Evolutionary conservation across 2,797 vertebrate genomes (phyloP).

Genomic region (Falco novaeseelandiae): DNA sequence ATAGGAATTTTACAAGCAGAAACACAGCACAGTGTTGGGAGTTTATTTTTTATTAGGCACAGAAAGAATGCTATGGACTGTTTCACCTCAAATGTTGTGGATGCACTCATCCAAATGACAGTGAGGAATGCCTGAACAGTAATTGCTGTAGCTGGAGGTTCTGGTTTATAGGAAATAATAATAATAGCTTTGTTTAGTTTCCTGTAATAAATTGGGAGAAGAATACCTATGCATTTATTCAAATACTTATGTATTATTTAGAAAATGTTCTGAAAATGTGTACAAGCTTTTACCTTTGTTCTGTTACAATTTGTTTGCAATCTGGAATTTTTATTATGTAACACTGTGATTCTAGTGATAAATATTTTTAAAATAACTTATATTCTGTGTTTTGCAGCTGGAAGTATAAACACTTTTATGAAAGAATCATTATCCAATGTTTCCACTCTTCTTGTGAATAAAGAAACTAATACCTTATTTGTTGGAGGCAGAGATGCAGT

Average conservation of each 20-base stretch:
- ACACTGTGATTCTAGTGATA: not conserved
- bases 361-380: not conserved
- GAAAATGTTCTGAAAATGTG: not conserved
- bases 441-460: conserved; percentile 78
- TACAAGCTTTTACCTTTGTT: not conserved
- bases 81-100: not conserved
- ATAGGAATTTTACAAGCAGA: not conserved
- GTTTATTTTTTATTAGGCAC: not conserved
- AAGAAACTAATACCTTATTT: conserved; percentile 76
- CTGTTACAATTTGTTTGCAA: not conserved
- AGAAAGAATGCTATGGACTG: not conserved
- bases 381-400: conserved; percentile 42
- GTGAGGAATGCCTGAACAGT: not conserved
- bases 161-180: not conserved
- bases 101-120: not conserved
- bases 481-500: conserved; percentile 81
- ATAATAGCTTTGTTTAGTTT: not conserved
- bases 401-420: conserved; percentile 71
- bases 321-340: not conserved
- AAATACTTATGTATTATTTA: not conserved
- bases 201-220: not conserved
- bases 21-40: not conserved
- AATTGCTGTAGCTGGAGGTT: not conserved
- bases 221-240: not conserved
- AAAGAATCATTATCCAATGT: conserved; percentile 76